phyloP scores from a whole-genome alignment of 2,888 invertebrate species.

The Eupithecia abbreviata region DNA sequence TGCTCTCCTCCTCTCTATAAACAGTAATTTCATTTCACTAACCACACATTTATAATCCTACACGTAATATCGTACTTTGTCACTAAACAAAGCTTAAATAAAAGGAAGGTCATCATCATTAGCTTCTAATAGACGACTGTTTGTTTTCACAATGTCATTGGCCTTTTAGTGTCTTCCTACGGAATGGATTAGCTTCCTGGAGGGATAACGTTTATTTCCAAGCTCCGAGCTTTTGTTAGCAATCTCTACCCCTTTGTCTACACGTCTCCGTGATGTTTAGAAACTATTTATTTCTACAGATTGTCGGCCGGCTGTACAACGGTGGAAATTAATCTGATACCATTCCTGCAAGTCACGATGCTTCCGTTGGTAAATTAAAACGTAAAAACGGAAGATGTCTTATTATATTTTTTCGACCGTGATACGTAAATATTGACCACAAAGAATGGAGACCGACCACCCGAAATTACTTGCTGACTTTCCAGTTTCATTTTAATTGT shows the following conservation, averaged over 20 bases:
- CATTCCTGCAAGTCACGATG: conserved; percentile 77
- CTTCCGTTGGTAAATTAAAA: conserved; percentile 80
- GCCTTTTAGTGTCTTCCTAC: conserved; percentile 63
- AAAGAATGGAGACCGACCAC: conserved; percentile 60
- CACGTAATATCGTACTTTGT: conserved; percentile 6
- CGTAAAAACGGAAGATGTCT: conserved; percentile 67
- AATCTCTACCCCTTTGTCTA: conserved; percentile 63
- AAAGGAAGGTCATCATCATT: conserved; percentile 23
- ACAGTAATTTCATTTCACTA: conserved; percentile 16
- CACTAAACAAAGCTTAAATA: not conserved
- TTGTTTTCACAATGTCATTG: conserved; percentile 67
- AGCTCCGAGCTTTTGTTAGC: conserved; percentile 51
- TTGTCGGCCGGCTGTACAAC: conserved; percentile 57
- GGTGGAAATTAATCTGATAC: conserved; percentile 75
- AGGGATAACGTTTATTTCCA: conserved; percentile 74
- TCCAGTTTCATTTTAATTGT: conserved; percentile 52
- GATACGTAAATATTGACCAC: conserved; percentile 52
- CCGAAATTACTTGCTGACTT: conserved; percentile 57
- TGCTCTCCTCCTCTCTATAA: conserved; percentile 56
- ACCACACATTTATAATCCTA: conserved; percentile 1
- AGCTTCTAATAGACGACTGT: conserved; percentile 43
- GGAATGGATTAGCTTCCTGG: conserved; percentile 66
- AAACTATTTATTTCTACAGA: conserved; percentile 68
- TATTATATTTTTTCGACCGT: conserved; percentile 60
- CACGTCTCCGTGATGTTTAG: conserved; percentile 59